Base-by-base conservation (phyloP, 2,113 vertebrate genomes). In the Callocephalon fimbriatum region DNA sequence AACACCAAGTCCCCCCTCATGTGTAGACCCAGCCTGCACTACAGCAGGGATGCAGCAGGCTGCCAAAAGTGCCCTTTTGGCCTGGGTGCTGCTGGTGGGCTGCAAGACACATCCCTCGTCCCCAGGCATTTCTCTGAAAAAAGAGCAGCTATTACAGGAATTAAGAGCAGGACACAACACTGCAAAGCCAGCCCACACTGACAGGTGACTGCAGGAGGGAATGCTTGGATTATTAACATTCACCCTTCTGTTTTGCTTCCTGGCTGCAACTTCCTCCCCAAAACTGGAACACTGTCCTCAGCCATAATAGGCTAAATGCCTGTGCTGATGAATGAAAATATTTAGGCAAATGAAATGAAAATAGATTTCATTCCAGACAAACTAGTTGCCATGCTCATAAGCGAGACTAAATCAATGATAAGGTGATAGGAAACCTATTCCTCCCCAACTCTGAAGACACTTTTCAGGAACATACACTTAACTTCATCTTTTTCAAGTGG, bases 151-250 rank as follows among this genome's bases (percentile, higher is more conserved):
- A 37, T 13, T 6, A 16, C 26, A 21, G 29, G 32, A 59, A 42
- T 31, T 25, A 7, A 38, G 50, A 82, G 47, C 44, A 80, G 54
- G 63, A 29, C 10, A 1, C 20, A 42, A 15, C 1, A 32, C 59
- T 25, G 47, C 67, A 83, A 58, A 86, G n/a, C 17, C 77, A 86
- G 68, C 40, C 29, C 0, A 0, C 0, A 0, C 40, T 45, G 68
- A 37, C 38, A 67, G 26, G 47, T 47, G 50, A 45, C 73, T 47
- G 54, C 73, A 68, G 61, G 37, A 68, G 23, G 32, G 25, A 58
- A 68, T 35, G 48, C 17, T 47, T 4, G 4, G 7, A 47, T 29
- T 18, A 26, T 37, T 12, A 47, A 22, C 26, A 35, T 75, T 71
- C 44, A 66, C 40, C 61, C 61, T 47, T 48, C 10, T 32, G 48